Evolutionary conservation across 2,888 invertebrate genomes (phyloP).

Genomic region (Chalcosyrphus nemorum): DNA sequence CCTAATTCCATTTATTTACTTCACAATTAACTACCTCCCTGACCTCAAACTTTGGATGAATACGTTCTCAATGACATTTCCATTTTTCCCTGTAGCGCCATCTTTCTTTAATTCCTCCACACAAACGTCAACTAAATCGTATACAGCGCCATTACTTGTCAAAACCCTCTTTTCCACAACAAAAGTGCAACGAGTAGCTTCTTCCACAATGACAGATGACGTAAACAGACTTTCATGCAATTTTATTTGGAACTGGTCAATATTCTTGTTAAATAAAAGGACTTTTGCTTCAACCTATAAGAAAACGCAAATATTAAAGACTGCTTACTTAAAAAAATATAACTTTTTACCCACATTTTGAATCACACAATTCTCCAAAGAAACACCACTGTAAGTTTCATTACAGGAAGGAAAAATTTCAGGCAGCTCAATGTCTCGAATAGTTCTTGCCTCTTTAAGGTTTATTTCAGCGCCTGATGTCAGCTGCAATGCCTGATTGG

Average conservation of each 20-base stretch:
- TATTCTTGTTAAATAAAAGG: neutral
- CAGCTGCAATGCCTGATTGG: neutral
- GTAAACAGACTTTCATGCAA: neutral
- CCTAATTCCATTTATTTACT: neutral
- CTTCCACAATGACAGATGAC: neutral
- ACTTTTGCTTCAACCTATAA: neutral
- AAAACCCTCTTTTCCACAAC: neutral
- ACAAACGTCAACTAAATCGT: neutral
- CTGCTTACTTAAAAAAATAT: neutral
- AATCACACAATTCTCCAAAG: neutral
- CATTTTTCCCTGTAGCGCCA: neutral
- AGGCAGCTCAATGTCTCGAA: neutral
- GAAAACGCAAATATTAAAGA: neutral
- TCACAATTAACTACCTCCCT: neutral
- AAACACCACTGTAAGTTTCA: neutral
- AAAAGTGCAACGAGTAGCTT: conserved; percentile 12
- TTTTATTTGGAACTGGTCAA: neutral
- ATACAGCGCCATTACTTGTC: neutral
- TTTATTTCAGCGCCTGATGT: neutral
- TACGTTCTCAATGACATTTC: neutral
- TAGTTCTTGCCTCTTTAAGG: neutral
- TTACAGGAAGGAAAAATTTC: neutral
- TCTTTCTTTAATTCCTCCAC: neutral
- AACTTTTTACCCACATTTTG: neutral
- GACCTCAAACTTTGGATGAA: neutral